Evolutionary conservation across 2,113 vertebrate species (phyloP).

Genomic region (Leucoraja erinaceus): DNA sequence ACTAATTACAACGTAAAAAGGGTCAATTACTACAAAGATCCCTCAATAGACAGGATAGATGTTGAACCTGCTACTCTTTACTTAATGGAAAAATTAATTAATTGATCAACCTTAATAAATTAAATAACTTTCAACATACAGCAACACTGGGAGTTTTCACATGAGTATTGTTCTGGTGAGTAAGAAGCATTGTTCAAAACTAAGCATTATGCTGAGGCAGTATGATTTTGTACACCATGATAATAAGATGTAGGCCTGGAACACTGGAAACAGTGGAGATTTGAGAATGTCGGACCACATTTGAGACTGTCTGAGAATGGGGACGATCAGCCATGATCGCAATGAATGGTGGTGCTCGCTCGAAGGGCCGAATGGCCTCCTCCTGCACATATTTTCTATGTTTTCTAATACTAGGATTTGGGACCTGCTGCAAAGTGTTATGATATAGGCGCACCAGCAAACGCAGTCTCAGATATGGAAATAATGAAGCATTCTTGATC

Average conservation of each 20-base stretch:
- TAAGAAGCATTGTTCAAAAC: not conserved
- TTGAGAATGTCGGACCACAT: not conserved
- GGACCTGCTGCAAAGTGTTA: not conserved
- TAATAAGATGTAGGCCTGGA: not conserved
- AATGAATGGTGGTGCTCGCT: too few species aligned
- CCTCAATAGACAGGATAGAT: not conserved
- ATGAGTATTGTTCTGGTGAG: not conserved
- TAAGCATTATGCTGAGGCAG: not conserved
- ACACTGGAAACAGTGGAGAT: not conserved
- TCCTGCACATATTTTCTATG: too few species aligned
- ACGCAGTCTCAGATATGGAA: not conserved
- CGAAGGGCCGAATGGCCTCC: too few species aligned
- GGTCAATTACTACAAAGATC: not conserved
- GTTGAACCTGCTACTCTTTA: not conserved
- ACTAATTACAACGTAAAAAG: not conserved
- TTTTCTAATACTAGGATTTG: too few species aligned
- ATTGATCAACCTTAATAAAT: not conserved
- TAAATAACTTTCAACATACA: not conserved
- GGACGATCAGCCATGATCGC: too few species aligned
- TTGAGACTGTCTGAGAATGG: not conserved
- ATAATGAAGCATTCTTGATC: not conserved
- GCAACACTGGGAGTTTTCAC: not conserved
- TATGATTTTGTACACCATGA: not conserved
- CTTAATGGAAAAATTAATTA: conserved; percentile 6
- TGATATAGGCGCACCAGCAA: not conserved